Percentiles rank a stretch among this genome's conserved stretches.
Conservation (phyloP, 2,113 vertebrate genomes). For the Labeo rohita region DNA sequence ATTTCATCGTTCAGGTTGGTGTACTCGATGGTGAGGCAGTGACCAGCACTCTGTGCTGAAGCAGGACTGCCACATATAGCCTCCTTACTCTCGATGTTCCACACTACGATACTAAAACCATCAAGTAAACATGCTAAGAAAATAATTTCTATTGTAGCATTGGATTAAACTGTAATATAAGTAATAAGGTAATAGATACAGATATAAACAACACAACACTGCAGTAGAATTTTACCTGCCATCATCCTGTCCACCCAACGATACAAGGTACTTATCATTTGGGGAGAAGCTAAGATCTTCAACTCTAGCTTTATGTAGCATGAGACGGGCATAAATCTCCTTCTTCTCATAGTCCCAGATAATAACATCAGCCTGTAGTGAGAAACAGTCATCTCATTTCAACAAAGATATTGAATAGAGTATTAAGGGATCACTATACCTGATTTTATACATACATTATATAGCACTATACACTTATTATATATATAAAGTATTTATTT, state of each 20-base stretch:
- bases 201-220: too few species aligned
- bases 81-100: constrained; percentile 80
- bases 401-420: neutral
- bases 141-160: neutral
- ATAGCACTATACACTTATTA: too few species aligned
- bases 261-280: constrained; percentile 84
- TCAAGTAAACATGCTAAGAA: constrained; percentile 4
- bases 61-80: constrained; percentile 85
- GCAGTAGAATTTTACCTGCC: constrained; percentile 77
- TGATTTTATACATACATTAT: too few species aligned
- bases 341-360: constrained; percentile 84
- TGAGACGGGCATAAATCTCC: constrained; percentile 76
- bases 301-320: constrained; percentile 86
- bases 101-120: constrained; percentile 83
- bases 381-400: neutral
- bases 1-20: constrained; percentile 77
- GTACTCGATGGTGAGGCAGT: constrained; percentile 72
- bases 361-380: constrained; percentile 82
- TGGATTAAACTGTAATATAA: neutral
- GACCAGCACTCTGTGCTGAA: constrained; percentile 73
- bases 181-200: neutral
- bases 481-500: neutral
- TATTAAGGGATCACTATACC: neutral
- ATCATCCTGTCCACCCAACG: constrained; percentile 89
- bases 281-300: constrained; percentile 87